phyloP scores from a whole-genome alignment of 2,888 invertebrate genomes.

The Heliconius ismenius region DNA sequence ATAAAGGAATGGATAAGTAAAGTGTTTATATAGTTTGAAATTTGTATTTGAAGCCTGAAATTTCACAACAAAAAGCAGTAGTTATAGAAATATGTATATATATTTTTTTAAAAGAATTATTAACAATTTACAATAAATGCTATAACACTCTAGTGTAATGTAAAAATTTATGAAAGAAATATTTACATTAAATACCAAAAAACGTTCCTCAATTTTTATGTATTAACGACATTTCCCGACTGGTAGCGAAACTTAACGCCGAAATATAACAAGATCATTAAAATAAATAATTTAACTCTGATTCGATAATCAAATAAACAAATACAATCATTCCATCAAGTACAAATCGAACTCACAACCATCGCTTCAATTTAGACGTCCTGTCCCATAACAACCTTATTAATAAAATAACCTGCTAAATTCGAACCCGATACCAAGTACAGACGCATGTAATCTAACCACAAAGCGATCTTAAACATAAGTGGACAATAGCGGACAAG shows the following conservation, averaged over 20 bases:
- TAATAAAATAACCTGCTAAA: neutral
- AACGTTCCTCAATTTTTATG: no score
- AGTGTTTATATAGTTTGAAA: neutral
- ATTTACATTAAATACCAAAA: no score
- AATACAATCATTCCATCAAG: neutral
- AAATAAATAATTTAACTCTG: neutral
- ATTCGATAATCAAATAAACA: neutral
- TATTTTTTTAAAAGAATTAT: no score
- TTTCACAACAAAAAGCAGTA: no score
- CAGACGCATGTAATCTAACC: constrained; percentile 54
- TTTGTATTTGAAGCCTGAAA: neutral
- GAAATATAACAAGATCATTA: neutral
- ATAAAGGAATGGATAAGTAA: no score
- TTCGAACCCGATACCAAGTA: neutral
- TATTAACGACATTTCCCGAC: neutral
- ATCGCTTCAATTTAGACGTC: no score
- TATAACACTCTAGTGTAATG: no score
- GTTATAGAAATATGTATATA: no score
- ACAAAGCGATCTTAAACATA: constrained; percentile 63
- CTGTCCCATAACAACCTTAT: neutral
- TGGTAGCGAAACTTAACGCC: neutral
- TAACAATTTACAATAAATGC: no score
- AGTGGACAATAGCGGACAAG: constrained; percentile 79
- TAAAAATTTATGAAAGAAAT: no score
- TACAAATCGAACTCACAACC: neutral